A percentile compares a stretch with the other conserved stretches of the same genome.
These are phyloP conservation scores for Perccottus glenii DNA, from an alignment of 2,113 vertebrate genomes.

Conservation along the genomic window DNA sequence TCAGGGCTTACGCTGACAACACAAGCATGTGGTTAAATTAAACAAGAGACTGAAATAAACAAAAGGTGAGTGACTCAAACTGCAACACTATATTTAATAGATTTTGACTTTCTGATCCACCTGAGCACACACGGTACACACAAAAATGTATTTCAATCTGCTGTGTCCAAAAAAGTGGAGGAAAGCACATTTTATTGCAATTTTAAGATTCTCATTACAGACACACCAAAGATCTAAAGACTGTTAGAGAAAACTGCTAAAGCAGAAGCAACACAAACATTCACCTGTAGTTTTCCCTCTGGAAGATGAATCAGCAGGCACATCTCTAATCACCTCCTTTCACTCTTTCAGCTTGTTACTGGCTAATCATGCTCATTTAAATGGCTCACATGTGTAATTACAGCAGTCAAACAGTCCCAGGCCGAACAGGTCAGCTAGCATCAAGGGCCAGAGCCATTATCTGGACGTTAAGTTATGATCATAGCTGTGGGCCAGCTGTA, in stretches of 20 bases:
- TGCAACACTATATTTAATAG: constrained; percentile 43
- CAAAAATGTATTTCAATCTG: constrained; percentile 27
- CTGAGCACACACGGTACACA: constrained; percentile 19
- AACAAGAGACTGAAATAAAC: constrained; percentile 67
- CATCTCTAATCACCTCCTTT: constrained; percentile 69
- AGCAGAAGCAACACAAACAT: constrained; percentile 48
- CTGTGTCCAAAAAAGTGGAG: constrained; percentile 32
- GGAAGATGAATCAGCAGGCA: constrained; percentile 58
- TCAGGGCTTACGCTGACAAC: constrained; percentile 52
- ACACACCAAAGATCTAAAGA: constrained; percentile 40
- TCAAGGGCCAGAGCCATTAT: constrained; percentile 63
- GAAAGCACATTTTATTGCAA: constrained; percentile 51
- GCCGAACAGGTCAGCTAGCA: constrained; percentile 70
- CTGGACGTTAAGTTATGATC: constrained; percentile 72
- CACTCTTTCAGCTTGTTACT: constrained; percentile 67
- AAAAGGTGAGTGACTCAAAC: constrained; percentile 43
- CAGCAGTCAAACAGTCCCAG: constrained; percentile 58
- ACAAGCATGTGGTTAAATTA: constrained; percentile 57
- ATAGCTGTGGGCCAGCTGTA: constrained; percentile 69
- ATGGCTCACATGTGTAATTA: constrained; percentile 74
- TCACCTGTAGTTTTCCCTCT: constrained; percentile 62
- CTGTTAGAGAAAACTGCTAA: constrained; percentile 40
- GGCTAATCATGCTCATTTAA: constrained; percentile 71
- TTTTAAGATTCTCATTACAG: constrained; percentile 46
- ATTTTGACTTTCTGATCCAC: constrained; percentile 41